Conservation (phyloP, 2,113 vertebrate species). For the Mungos mungo region DNA sequence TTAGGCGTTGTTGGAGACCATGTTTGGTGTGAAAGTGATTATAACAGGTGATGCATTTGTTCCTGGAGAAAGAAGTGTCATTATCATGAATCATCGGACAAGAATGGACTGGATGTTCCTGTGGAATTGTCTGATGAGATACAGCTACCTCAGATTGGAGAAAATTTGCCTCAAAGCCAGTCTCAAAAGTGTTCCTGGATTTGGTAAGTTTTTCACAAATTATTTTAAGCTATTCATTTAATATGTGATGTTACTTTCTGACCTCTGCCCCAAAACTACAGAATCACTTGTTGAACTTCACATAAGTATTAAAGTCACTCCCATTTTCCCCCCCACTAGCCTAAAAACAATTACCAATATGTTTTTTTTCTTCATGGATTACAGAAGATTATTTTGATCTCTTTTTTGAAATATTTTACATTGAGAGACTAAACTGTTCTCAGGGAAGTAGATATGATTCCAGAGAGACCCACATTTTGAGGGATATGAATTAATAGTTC, state of each 20-base stretch:
- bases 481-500: conserved; percentile 63
- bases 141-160: conserved; percentile 97
- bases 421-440: conserved; percentile 58
- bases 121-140: conserved; percentile 97
- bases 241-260: neutral
- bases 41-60: conserved; percentile 97
- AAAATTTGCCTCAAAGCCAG: conserved; percentile 98
- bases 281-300: neutral
- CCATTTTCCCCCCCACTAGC: neutral
- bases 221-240: conserved; percentile 40
- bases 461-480: neutral
- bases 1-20: conserved; percentile 94
- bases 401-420: conserved; percentile 7
- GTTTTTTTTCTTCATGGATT: conserved; percentile 60
- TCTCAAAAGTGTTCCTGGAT: conserved; percentile 96
- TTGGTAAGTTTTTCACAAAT: conserved; percentile 87
- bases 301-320: conserved; percentile 31
- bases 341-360: conserved; percentile 33
- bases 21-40: conserved; percentile 96
- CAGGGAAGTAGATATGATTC: conserved; percentile 40
- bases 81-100: conserved; percentile 99
- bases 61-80: conserved; percentile 97
- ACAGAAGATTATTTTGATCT: conserved; percentile 21
- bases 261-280: neutral
- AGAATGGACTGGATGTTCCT: conserved; percentile 99